phyloP scores from a whole-genome alignment of 2,888 invertebrate species.

The Epinotia demarniana region DNA sequence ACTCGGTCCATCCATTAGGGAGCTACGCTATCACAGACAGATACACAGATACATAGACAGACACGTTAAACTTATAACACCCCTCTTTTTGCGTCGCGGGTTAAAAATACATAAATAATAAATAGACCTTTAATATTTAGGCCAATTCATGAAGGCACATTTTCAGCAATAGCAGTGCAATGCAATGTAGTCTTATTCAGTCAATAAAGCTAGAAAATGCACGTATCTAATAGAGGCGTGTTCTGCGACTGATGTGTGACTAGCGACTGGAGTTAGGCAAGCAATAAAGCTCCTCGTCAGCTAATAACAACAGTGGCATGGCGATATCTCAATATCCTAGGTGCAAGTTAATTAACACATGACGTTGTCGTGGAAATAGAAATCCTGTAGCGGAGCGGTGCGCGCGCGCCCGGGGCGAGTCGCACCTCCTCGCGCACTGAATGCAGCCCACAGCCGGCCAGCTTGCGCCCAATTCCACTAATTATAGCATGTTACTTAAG shows the following conservation, averaged over 20 bases:
- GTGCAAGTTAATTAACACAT: slow-evolving; percentile 85
- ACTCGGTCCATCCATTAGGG: no score
- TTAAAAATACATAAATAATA: not conserved
- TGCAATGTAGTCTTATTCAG: not conserved
- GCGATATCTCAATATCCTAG: slow-evolving; percentile 83
- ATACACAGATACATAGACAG: no score
- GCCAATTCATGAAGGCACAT: not conserved
- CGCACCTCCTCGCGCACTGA: slow-evolving; percentile 52
- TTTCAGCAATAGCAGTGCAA: slow-evolving; percentile 14
- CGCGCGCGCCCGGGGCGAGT: slow-evolving; percentile 73
- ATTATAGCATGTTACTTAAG: no score
- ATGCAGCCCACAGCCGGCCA: slow-evolving; percentile 48
- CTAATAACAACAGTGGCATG: slow-evolving; percentile 82
- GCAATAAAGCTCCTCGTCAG: slow-evolving; percentile 79
- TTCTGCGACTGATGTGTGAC: slow-evolving; percentile 45
- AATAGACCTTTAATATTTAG: not conserved
- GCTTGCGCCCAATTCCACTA: slow-evolving; percentile 21
- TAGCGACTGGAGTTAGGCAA: slow-evolving; percentile 55
- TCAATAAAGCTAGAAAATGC: slow-evolving; percentile 43
- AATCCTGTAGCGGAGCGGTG: slow-evolving; percentile 78
- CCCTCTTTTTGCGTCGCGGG: no score
- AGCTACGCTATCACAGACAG: no score
- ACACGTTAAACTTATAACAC: no score
- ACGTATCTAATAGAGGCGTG: slow-evolving; percentile 52
- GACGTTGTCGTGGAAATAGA: slow-evolving; percentile 84